Evolutionary conservation across 2,113 vertebrate species (phyloP), one percentile per base, ranked within the genome.

Genomic region (Scatophagus argus): DNA sequence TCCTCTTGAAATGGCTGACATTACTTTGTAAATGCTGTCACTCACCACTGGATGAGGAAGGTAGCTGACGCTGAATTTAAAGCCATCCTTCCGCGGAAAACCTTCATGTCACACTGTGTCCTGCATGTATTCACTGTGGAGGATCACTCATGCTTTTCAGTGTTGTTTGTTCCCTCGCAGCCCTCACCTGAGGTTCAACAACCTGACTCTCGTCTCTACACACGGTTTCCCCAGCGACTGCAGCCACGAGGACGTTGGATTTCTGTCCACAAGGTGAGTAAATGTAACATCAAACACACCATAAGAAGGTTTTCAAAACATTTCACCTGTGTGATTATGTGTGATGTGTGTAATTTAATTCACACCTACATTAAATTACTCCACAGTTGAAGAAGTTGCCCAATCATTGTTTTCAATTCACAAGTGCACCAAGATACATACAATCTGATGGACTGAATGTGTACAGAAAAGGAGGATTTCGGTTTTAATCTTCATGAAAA

Each of bases 131-230:
- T 73, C 56, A 7, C 17, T 5, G 32, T 54, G 25, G 12, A 67
- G 25, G 21, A 38, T 19, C 71, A 41, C 56, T 85, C 38, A 32
- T 43, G 31, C 29, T 36, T 8, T 34, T 64, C 55, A 3, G 10
- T 36, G 52, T 25, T 69, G 51, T 71, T 68, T 77, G 54, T 87
- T 60, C 6, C 60, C 49, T 82, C 67, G 5, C 76, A 99, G 98
- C 76, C 96, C 97, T 1, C 96, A 95, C 82, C 93, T 99, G 86
- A 95, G 94, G 78, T 98, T 99, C 94, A 97, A 95, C 93, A 97
- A 95, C 78, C 94, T 99, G 77, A 97, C 94, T 49, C 92, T 99
- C 90, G 92, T 99, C 93, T 99, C 98, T 31, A 92, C 92, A 2
- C 95, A 95, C 0, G 98, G 97, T 77, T 93, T 96, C 87, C 96